These are phyloP conservation scores for Sternotherus odoratus DNA, from an alignment of 2,797 vertebrate species.

Conservation along the genomic window DNA sequence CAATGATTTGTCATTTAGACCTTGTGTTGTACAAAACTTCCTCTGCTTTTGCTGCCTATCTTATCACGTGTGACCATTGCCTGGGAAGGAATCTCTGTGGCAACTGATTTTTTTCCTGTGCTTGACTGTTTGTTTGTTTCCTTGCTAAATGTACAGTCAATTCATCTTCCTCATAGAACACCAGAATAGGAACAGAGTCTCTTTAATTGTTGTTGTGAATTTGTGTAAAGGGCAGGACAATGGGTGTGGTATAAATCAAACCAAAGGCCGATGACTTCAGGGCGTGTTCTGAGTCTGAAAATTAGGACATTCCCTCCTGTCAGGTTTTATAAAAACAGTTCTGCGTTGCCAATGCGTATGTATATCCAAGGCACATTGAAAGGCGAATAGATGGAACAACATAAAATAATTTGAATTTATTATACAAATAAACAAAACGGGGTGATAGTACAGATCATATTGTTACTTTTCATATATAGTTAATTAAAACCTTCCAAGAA, in stretches of 20 bases:
- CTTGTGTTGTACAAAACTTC: neutral
- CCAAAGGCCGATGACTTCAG: neutral
- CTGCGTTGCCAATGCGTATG: neutral
- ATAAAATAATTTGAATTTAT: neutral
- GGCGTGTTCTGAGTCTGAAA: neutral
- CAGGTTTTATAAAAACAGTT: neutral
- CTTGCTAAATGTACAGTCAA: neutral
- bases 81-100: constrained; percentile 27
- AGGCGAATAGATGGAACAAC: constrained; percentile 10
- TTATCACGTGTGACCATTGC: neutral
- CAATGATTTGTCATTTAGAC: neutral
- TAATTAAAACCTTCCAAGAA: neutral
- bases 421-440: neutral
- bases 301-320: neutral
- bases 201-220: constrained; percentile 38
- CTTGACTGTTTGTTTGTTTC: constrained; percentile 16
- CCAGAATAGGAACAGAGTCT: constrained; percentile 4
- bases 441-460: neutral
- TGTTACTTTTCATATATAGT: constrained; percentile 5
- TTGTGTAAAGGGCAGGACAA: constrained; percentile 12
- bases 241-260: constrained; percentile 40
- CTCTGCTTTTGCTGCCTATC: neutral
- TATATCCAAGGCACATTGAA: neutral
- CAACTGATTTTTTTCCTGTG: neutral
- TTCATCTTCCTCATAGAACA: constrained; percentile 43